Evolutionary conservation across 2,797 vertebrate species (phyloP).

Genomic region (Lerista edwardsae): DNA sequence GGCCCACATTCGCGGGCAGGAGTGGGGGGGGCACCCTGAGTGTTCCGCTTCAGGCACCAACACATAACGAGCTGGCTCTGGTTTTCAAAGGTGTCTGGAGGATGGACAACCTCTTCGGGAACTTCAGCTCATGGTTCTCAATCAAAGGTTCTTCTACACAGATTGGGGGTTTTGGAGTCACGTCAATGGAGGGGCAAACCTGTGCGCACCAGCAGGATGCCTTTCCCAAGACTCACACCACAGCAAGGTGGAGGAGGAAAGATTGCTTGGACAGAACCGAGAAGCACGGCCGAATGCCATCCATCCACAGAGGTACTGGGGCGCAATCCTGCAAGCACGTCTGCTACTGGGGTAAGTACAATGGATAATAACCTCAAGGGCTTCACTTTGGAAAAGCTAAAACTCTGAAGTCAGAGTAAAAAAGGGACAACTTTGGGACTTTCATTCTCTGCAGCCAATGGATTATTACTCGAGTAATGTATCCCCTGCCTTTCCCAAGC

Average conservation of each 20-base stretch:
- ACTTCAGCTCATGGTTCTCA: neutral
- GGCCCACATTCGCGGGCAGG: neutral
- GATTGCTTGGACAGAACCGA: neutral
- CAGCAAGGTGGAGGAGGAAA: neutral
- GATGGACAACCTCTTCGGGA: neutral
- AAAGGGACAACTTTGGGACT: neutral
- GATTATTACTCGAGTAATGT: too few species aligned
- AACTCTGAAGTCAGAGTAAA: neutral
- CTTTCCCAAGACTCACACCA: neutral
- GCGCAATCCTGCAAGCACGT: neutral
- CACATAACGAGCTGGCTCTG: neutral
- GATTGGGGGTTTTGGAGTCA: neutral
- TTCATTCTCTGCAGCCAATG: too few species aligned
- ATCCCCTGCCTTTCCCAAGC: too few species aligned
- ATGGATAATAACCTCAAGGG: too few species aligned
- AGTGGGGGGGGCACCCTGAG: neutral
- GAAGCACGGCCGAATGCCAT: neutral
- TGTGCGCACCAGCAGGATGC: too few species aligned
- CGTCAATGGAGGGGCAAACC: neutral
- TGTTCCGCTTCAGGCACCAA: neutral
- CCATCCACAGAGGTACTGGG: neutral
- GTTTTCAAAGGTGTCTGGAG: neutral
- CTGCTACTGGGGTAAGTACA: too few species aligned
- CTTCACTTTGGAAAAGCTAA: neutral
- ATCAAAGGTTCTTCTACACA: neutral